These are phyloP conservation scores for Nannoperca australis DNA, from an alignment of 2,797 vertebrate genomes.

Conservation along the genomic window DNA sequence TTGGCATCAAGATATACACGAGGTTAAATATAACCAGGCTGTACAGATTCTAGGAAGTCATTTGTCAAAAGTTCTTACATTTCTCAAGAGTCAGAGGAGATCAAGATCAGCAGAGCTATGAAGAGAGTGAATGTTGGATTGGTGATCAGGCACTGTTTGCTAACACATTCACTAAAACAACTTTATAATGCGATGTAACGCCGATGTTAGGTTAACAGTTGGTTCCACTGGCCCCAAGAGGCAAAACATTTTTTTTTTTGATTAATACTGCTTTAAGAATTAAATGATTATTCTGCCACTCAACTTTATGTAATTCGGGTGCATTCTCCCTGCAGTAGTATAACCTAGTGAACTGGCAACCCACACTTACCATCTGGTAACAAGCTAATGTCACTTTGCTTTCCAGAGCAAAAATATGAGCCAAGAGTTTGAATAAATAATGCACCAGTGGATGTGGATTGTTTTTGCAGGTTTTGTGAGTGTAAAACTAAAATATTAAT, in stretches of 20 bases:
- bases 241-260: background rate
- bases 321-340: conserved; percentile 19
- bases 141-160: too few relatives aligned
- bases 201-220: background rate
- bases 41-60: background rate
- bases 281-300: background rate
- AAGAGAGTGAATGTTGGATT: background rate
- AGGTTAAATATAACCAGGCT: background rate
- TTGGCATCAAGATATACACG: background rate
- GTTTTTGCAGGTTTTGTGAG: conserved; percentile 45
- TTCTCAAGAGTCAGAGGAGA: background rate
- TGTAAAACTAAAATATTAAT: conserved; percentile 55
- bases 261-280: background rate
- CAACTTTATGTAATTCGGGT: background rate
- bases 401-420: conserved; percentile 36
- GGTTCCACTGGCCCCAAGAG: background rate
- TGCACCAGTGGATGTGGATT: conserved; percentile 24
- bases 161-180: background rate
- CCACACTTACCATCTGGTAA: conserved; percentile 36
- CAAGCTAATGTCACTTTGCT: conserved; percentile 36
- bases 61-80: background rate
- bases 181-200: background rate
- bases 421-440: conserved; percentile 45
- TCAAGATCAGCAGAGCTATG: background rate
- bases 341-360: conserved; percentile 21